These are phyloP conservation scores for Jacana jacana DNA, from an alignment of 2,113 vertebrate species.

Conservation along the genomic window DNA sequence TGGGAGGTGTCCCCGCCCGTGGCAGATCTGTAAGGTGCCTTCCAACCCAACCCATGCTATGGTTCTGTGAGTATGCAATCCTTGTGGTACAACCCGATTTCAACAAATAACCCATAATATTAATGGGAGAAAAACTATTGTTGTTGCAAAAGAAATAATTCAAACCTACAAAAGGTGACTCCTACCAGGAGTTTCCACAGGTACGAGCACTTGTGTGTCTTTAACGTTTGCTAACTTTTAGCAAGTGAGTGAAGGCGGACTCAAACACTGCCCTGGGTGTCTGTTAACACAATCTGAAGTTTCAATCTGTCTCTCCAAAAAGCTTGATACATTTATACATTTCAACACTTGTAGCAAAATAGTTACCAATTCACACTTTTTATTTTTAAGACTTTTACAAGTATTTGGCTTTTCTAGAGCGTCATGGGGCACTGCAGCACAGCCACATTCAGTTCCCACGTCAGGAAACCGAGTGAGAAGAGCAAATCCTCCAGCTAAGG, in stretches of 20 bases:
- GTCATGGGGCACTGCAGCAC: neutral
- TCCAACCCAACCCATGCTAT: no score
- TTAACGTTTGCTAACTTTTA: neutral
- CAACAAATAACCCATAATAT: neutral
- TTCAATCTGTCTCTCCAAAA: neutral
- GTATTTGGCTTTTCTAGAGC: neutral
- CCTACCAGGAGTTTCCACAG: neutral
- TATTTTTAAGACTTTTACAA: neutral
- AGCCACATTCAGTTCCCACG: neutral
- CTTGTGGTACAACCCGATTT: neutral
- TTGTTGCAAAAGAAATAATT: neutral
- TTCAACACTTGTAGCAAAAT: neutral
- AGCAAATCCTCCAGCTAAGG: neutral
- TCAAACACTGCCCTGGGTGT: neutral
- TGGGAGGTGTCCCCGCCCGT: no score
- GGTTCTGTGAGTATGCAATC: no score
- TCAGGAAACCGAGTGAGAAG: neutral
- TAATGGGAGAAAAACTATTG: neutral
- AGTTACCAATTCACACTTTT: neutral
- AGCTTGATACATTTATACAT: neutral
- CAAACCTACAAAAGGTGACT: neutral
- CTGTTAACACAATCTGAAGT: neutral
- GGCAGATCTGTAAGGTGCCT: no score
- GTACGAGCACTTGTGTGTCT: neutral
- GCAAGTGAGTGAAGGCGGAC: neutral